Base-by-base conservation (phyloP, 2,888 invertebrate species). In the Drosophila imparisetae region DNA sequence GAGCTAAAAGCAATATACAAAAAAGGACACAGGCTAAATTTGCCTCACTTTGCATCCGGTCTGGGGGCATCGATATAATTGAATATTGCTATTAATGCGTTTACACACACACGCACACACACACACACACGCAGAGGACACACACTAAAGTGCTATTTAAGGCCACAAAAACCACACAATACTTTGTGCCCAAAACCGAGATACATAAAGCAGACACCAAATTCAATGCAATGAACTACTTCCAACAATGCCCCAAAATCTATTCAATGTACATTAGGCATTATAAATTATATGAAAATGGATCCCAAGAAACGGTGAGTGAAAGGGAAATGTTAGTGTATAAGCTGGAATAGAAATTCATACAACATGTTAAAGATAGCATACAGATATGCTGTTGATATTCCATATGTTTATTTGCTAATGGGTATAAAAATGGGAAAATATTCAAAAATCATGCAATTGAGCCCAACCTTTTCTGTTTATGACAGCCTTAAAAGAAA, bases 31-130 rank as follows among this genome's bases (percentile, higher is more conserved):
- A 36, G 21, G 34, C 50, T 4, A 64, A 57, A 53, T 29, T 34
- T 72, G 50, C 21, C 50, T 45, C 36, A 53, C 69, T 55, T 49
- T 70, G n/a, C 8, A 36, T 29, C 27, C 3, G 27, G 63, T n/a
- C 2, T 18, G 34, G 59, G 42, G 49, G 67, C 64, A 69, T 62
- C 72, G 74, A 76, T 81, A 86, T 90, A 86, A 90, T 86, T 90
- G 85, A 86, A 86, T 86, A 89, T 79, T 80, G 77, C 71, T 72
- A 72, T 83, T 89, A 90, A 87, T 89, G 83, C 72, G 62, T 64
- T 57, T 50, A 72, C 57, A 40, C 59, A 32, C 54, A 61, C 48
- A 55, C n/a, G n/a, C 55, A 66, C 70, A 52, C 66, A 65, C 70
- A 55, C 42, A 38, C 60, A 60, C 54, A 40, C 40, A 40, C 40